Percentiles rank a stretch among this genome's conserved stretches.
phyloP scores from a whole-genome alignment of 1,140 invertebrate species.

The Neodiprion lecontei region DNA sequence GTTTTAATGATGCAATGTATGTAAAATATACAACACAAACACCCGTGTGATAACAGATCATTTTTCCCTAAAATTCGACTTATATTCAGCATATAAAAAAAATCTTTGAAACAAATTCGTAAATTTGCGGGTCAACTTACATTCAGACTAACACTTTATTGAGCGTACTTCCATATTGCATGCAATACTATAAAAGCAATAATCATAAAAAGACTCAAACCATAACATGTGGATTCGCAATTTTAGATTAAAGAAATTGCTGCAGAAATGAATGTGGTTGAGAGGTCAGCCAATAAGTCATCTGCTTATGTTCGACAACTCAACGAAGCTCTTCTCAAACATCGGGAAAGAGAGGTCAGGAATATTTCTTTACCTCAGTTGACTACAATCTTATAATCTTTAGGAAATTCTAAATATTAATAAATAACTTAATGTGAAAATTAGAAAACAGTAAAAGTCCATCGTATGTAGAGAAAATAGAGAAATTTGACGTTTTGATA shows the following conservation, averaged over 20 bases:
- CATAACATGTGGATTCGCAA: neutral
- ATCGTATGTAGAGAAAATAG: constrained; percentile 11
- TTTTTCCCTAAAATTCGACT: no score
- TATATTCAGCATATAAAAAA: no score
- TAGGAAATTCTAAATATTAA: neutral
- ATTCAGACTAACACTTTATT: no score
- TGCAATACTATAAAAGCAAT: neutral
- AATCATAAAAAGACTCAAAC: neutral
- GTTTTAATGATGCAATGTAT: no score
- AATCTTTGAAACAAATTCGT: no score
- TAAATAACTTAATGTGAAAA: neutral
- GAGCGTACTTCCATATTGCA: no score
- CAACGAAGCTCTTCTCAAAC: constrained; percentile 49
- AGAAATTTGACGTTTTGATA: no score
- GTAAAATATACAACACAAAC: no score
- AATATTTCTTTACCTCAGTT: constrained; percentile 39
- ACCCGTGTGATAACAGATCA: no score
- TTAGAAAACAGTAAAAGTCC: constrained; percentile 16
- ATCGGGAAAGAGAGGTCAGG: constrained; percentile 47
- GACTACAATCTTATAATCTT: neutral
- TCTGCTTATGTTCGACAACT: constrained; percentile 51
- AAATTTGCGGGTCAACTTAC: no score
- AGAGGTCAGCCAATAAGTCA: constrained; percentile 60
- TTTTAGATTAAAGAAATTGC: constrained; percentile 63
- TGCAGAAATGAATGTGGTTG: constrained; percentile 57